Evolutionary conservation across 35 echinoderm and acorn worm species (phyloP), one percentile per base, ranked within the genome.

Genomic region (Amphiura filiformis): DNA sequence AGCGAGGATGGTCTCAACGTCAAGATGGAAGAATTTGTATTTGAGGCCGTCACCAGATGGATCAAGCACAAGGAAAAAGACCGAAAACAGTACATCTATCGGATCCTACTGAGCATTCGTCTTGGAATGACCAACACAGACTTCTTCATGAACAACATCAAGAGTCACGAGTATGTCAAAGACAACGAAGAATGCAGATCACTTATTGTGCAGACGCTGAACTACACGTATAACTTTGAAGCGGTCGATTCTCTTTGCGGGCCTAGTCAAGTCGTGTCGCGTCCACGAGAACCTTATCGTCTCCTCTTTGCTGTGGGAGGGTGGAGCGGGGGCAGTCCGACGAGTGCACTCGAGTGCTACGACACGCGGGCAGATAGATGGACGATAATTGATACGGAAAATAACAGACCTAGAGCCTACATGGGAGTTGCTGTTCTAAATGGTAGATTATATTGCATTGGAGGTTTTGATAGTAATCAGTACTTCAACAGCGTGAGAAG

Each of bases 301-400:
- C 80, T 99, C 35, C 84, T 99, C 75, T 99, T 95, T 76, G 81
- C 96, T 28, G 88, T 99, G 30, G 96, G 96, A 7, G 96, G 96
- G 23, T 99, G 96, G 96, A 99, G 96, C 34, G 96, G 96, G 9
- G 96, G 96, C n/a, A 99, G 93, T 87, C 96, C 96, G 23, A 99
- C 96, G 23, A 95, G 90, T 77, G 90, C 93, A 13, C 88, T 99
- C 26, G 96, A 99, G 78, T 94, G 92, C 23, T 99, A 99, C 87
- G 96, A 99, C 77, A 99, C 96, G 9, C 81, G 96, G 20, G 96
- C 96, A 28, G 96, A 99, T 70, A 90, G 93, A 0, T 99, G 96
- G 96, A 87, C 89, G 13, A 80, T 99, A 0, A 56, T 99, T 14
- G 96, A 99, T 41, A 94, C 96, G 5, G 89, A 75, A 9, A 94